Evolutionary conservation across 2,797 vertebrate species (phyloP).

Genomic region (Alfaro cultratus): DNA sequence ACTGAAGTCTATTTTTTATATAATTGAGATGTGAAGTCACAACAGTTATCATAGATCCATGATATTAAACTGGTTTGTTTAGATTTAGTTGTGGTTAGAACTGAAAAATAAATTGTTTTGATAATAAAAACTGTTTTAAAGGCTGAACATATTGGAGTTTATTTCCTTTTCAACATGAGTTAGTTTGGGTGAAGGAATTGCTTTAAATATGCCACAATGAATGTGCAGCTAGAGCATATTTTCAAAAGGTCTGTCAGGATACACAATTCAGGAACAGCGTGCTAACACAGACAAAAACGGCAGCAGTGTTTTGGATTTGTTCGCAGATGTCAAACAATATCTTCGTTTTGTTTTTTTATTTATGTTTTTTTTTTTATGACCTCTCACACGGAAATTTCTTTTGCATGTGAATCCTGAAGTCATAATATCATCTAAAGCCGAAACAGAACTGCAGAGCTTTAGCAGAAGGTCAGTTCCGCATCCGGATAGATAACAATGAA

Average conservation of each 20-base stretch:
- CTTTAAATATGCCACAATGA: background rate
- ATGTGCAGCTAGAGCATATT: background rate
- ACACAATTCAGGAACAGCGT: conserved; percentile 28
- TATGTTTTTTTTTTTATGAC: background rate
- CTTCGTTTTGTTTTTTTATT: background rate
- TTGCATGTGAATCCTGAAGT: conserved; percentile 24
- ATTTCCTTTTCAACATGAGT: conserved; percentile 8
- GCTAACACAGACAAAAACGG: conserved; percentile 9
- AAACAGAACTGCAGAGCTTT: conserved; percentile 30
- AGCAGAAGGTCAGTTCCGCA: conserved; percentile 1
- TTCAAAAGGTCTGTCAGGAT: background rate
- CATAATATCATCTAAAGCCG: conserved; percentile 38
- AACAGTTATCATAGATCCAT: background rate
- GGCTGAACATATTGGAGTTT: conserved; percentile 2
- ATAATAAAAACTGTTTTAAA: conserved; percentile 22
- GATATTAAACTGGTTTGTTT: background rate
- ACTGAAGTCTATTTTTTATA: background rate
- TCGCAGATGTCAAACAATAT: conserved; percentile 9
- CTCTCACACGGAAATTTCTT: conserved; percentile 13
- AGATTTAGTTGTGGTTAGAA: background rate
- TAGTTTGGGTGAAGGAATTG: background rate
- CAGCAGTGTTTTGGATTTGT: conserved; percentile 14
- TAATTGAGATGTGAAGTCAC: background rate
- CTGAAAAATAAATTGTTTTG: conserved; percentile 12
- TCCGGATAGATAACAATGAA: conserved; percentile 1